Percentiles rank a stretch among this genome's conserved stretches.
Conservation (phyloP, 2,797 vertebrate species). For the Acrossocheilus wenchowensis region DNA sequence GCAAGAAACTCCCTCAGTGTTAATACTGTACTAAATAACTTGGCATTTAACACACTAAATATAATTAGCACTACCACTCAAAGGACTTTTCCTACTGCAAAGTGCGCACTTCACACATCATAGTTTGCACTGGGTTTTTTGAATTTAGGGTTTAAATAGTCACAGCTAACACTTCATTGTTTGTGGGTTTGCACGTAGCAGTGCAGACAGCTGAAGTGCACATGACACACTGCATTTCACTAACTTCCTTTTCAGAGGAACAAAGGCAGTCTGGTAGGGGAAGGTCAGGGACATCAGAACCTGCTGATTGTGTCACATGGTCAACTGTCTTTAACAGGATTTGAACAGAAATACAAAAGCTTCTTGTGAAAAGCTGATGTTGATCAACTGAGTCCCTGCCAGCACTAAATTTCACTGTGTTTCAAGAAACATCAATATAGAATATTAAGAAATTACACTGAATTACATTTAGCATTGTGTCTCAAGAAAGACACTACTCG, state of each 20-base stretch:
- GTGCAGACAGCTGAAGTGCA: neutral
- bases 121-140: neutral
- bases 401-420: neutral
- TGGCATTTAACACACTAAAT: slow-evolving; percentile 1
- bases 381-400: too few relatives aligned
- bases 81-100: slow-evolving; percentile 16
- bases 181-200: neutral
- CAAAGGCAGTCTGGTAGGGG: neutral
- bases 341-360: neutral
- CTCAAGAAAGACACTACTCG: neutral
- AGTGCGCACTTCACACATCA: neutral
- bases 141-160: slow-evolving; percentile 1
- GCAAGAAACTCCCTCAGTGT: slow-evolving; percentile 13
- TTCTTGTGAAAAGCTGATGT: neutral
- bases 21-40: slow-evolving; percentile 9
- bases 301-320: neutral
- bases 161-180: neutral
- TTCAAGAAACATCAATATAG: neutral
- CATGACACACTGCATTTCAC: neutral
- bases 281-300: neutral
- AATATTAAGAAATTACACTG: neutral
- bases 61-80: slow-evolving; percentile 21
- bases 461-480: neutral
- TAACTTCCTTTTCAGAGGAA: neutral
- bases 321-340: neutral